Conservation (phyloP, 1,140 invertebrate species). For the Tenebrio molitor region DNA sequence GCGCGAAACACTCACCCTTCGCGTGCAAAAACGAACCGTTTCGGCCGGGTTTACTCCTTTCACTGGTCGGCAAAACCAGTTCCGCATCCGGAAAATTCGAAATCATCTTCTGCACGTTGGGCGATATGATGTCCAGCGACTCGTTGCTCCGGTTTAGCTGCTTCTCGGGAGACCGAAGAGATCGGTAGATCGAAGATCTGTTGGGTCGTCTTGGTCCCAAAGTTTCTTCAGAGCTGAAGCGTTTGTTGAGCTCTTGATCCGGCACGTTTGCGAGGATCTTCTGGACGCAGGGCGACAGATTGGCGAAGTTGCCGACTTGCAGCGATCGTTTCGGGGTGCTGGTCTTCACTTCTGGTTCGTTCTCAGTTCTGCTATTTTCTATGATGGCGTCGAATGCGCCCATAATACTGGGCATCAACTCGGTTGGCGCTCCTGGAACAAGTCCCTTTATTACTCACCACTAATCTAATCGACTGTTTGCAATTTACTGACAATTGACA, state of each 20-base stretch:
- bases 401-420: slow-evolving; percentile 66
- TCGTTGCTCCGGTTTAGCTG: slow-evolving; percentile 60
- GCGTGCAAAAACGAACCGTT: slow-evolving; percentile 59
- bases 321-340: slow-evolving; percentile 55
- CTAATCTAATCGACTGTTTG: background rate
- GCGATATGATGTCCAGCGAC: slow-evolving; percentile 65
- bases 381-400: slow-evolving; percentile 64
- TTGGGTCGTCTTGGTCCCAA: slow-evolving; percentile 56
- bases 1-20: slow-evolving; percentile 17
- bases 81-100: slow-evolving; percentile 70
- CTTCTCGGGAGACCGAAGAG: slow-evolving; percentile 54
- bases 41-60: slow-evolving; percentile 43
- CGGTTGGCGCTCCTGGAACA: slow-evolving; percentile 63
- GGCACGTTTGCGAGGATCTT: slow-evolving; percentile 70
- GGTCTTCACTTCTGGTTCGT: slow-evolving; percentile 42
- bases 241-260: slow-evolving; percentile 67
- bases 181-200: slow-evolving; percentile 71
- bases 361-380: slow-evolving; percentile 48
- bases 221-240: slow-evolving; percentile 68
- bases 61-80: slow-evolving; percentile 57
- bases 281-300: slow-evolving; percentile 72
- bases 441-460: slow-evolving; percentile 9
- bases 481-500: too few species aligned
- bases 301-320: slow-evolving; percentile 66
- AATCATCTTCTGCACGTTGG: slow-evolving; percentile 73